Conservation (phyloP, 1,140 invertebrate species). For the Drosophila nannoptera region DNA sequence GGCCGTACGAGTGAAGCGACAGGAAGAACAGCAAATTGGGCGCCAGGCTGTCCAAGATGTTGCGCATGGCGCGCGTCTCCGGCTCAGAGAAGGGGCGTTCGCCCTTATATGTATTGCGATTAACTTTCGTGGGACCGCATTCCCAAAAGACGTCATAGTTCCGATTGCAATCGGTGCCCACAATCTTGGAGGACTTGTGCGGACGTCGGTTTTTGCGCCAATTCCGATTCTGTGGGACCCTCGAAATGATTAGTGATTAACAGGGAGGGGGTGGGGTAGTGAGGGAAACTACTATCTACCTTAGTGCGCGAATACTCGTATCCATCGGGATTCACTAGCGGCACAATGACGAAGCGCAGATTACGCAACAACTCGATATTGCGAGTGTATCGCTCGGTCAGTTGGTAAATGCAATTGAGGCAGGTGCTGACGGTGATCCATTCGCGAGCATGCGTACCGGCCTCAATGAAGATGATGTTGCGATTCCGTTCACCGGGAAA, state of each 20-base stretch:
- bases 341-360: constrained; percentile 83
- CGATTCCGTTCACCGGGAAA: constrained; percentile 26
- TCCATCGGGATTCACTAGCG: constrained; percentile 82
- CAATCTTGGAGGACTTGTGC: constrained; percentile 79
- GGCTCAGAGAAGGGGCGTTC: constrained; percentile 86
- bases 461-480: constrained; percentile 80
- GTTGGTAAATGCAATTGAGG: constrained; percentile 83
- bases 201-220: constrained; percentile 81
- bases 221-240: constrained; percentile 73
- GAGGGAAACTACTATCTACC: constrained; percentile 21
- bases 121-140: constrained; percentile 81
- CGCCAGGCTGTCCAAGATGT: constrained; percentile 80
- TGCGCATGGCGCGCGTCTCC: constrained; percentile 84
- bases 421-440: constrained; percentile 83
- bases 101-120: constrained; percentile 85
- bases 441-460: constrained; percentile 84
- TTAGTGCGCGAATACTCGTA: constrained; percentile 76
- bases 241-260: not conserved
- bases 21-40: constrained; percentile 83
- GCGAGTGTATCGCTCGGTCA: constrained; percentile 79
- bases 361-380: constrained; percentile 80
- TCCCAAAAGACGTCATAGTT: constrained; percentile 86
- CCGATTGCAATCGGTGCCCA: constrained; percentile 84
- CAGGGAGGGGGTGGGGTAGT: not conserved
- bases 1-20: constrained; percentile 85